Conservation (phyloP, 2,888 invertebrate genomes). For the Blastobasis lacticolella region DNA sequence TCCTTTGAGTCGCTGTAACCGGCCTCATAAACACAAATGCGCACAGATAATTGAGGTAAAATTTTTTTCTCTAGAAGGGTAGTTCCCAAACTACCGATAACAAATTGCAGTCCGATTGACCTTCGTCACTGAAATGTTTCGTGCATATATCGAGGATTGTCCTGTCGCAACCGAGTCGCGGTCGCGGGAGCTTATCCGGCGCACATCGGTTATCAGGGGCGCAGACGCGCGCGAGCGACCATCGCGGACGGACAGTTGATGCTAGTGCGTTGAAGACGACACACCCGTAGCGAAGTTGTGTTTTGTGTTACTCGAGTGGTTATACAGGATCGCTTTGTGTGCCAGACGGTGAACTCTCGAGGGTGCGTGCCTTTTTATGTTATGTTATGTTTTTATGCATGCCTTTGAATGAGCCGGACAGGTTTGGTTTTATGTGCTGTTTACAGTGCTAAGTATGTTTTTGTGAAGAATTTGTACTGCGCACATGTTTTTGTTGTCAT, state of each 20-base stretch:
- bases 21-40: too few species aligned
- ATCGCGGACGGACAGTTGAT: slow-evolving; percentile 57
- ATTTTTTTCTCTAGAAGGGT: too few species aligned
- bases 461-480: too few species aligned
- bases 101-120: too few species aligned
- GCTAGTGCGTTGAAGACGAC: slow-evolving; percentile 66
- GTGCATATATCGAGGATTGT: too few species aligned
- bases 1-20: too few species aligned
- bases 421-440: not conserved
- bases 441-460: too few species aligned
- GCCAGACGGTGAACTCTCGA: slow-evolving; percentile 29
- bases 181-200: slow-evolving; percentile 33
- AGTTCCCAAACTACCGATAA: too few species aligned
- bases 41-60: too few species aligned
- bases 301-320: slow-evolving; percentile 46
- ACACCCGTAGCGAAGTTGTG: slow-evolving; percentile 54
- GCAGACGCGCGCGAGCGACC: slow-evolving; percentile 31
- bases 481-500: too few species aligned
- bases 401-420: not conserved
- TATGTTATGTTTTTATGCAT: slow-evolving; percentile 12
- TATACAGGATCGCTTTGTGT: slow-evolving; percentile 27
- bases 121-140: too few species aligned
- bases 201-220: slow-evolving; percentile 59
- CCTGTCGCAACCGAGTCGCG: too few species aligned
- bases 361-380: slow-evolving; percentile 50